Base-by-base conservation (phyloP, 1,140 invertebrate species). In the Drosophila miranda region DNA sequence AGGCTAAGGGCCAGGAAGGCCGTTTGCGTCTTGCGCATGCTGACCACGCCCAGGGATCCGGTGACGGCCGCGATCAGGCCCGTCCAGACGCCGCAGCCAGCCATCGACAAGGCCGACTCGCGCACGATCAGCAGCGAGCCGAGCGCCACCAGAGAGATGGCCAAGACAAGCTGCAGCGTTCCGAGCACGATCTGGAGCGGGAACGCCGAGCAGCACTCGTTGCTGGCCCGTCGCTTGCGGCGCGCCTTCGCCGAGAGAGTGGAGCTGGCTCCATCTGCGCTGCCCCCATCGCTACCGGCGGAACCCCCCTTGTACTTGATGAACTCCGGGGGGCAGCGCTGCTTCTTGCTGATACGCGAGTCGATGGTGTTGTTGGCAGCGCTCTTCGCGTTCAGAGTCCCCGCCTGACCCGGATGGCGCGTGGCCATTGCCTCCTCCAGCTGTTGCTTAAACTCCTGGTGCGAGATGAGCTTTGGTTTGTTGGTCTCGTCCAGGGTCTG, bases 11-110 rank as follows among this genome's bases (percentile, higher is more conserved):
- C 90, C 60, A 91, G 52, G 55, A 91, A 91, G 11, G 90, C 89
- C 28, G 89, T 91, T 46, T 89, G 83, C 3, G 84, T 88, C 52
- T 89, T 90, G 11, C 87, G 78, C 70, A 91, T 82, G 66, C 88
- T 87, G 42, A 91, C 89, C 49, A 91, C 83, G 23, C 90, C 90
- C 57, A 91, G 54, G 2, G 90, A 89, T 3, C 90, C 90, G 2
- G 90, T 89, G 38, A 91, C 75, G 9, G 89, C 90, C 3, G 89
- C 90, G 48, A 89, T 81, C 13, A 87, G 43, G 3, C 90, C 90
- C 8, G 90, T 80, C 90, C 90, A 91, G 66, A 91, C 79, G 44
- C 90, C 90, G 58, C 89, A 90, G 16, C 90, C 90, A 46, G 84
- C 80, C 67, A 83, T 89, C 6, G 90, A 81, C 43, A 91, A 63